Evolutionary conservation across 2,113 vertebrate species (phyloP).

Genomic region (Ailuropoda melanoleuca): DNA sequence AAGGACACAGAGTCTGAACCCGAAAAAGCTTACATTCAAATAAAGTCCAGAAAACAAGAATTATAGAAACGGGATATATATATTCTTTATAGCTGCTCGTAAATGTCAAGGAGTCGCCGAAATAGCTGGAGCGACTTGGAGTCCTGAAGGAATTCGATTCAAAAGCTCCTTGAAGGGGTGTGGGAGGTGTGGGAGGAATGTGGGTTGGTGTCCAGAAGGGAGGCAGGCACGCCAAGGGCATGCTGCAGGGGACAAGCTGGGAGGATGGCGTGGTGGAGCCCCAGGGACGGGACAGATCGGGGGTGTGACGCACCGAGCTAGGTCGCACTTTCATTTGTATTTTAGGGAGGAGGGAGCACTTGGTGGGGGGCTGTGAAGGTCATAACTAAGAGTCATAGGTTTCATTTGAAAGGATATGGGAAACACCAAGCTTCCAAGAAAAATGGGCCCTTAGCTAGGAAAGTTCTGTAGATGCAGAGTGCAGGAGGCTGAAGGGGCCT

Average conservation of each 20-base stretch:
- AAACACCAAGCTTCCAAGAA: background rate
- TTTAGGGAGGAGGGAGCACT: rapidly evolving
- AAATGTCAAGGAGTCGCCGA: background rate
- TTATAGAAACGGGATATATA: background rate
- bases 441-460: background rate
- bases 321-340: background rate
- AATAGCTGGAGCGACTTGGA: background rate
- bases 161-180: background rate
- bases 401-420: background rate
- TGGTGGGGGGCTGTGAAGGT: background rate
- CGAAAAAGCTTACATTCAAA: background rate
- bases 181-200: background rate
- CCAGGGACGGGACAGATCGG: rapidly evolving
- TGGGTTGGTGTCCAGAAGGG: background rate
- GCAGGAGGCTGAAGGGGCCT: rapidly evolving
- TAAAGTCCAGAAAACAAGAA: background rate
- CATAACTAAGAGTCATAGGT: background rate
- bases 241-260: rapidly evolving
- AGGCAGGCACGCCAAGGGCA: background rate
- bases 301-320: rapidly evolving
- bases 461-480: background rate
- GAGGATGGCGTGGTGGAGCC: rapidly evolving
- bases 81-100: background rate
- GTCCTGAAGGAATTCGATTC: background rate
- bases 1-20: background rate